A percentile compares a stretch with the other conserved stretches of the same genome.
These are phyloP conservation scores for Sebastiscus albofasciatus DNA, from an alignment of 2,797 vertebrate genomes.

Conservation along the genomic window DNA sequence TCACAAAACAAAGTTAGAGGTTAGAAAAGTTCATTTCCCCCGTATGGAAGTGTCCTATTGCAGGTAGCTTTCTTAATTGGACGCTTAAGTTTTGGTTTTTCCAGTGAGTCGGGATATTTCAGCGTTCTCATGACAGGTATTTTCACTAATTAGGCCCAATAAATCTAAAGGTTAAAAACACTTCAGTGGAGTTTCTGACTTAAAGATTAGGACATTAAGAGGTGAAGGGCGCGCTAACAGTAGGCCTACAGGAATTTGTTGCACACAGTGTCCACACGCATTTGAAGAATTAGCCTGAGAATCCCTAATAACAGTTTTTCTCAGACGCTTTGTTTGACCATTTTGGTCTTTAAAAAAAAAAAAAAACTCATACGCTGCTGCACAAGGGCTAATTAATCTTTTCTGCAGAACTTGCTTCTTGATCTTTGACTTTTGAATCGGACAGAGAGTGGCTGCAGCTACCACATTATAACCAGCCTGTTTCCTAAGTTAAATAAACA, in stretches of 20 bases:
- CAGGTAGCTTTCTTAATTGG: constrained; percentile 47
- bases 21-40: constrained; percentile 27
- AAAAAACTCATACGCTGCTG: background rate
- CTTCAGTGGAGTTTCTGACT: constrained; percentile 13
- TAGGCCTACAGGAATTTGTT: background rate
- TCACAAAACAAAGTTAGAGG: constrained; percentile 22
- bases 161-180: constrained; percentile 48
- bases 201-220: constrained; percentile 3
- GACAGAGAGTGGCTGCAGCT: background rate
- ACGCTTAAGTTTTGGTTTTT: constrained; percentile 28
- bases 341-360: background rate
- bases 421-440: constrained; percentile 39
- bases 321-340: constrained; percentile 19
- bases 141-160: constrained; percentile 51
- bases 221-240: constrained; percentile 15
- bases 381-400: constrained; percentile 43
- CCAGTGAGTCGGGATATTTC: constrained; percentile 8
- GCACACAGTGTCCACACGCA: constrained; percentile 1
- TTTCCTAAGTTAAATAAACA: constrained; percentile 28
- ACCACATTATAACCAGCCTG: background rate
- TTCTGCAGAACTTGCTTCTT: constrained; percentile 27
- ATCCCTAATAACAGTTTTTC: background rate
- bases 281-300: constrained; percentile 24
- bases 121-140: constrained; percentile 30
- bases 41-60: constrained; percentile 2